Conservation (phyloP, 1,140 invertebrate genomes). For the Drosophila lowei region DNA sequence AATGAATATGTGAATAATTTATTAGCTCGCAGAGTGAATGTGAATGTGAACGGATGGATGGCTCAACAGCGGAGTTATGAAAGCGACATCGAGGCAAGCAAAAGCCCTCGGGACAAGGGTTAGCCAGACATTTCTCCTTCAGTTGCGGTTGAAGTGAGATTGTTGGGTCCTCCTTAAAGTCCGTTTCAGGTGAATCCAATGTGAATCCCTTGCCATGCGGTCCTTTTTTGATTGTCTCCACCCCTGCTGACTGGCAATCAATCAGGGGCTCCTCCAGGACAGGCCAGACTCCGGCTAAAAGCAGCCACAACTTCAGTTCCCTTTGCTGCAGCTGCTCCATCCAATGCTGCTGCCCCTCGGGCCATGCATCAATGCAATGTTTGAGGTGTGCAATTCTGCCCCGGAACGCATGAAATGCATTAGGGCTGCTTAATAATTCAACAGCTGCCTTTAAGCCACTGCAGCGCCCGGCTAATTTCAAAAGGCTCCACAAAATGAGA, state of each 20-base stretch:
- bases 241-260: conserved; percentile 39
- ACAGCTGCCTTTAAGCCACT: conserved; percentile 34
- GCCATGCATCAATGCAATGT: conserved; percentile 43
- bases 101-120: conserved; percentile 7
- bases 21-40: conserved; percentile 36
- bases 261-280: conserved; percentile 28
- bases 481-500: conserved; percentile 21
- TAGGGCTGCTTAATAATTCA: conserved; percentile 71
- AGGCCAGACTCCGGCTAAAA: conserved; percentile 47
- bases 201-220: conserved; percentile 2
- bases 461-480: conserved; percentile 54
- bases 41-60: conserved; percentile 9
- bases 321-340: conserved; percentile 5
- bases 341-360: conserved; percentile 14
- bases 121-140: conserved; percentile 10
- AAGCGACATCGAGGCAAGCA: conserved; percentile 33
- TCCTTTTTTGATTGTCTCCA: conserved; percentile 34
- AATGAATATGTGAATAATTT: conserved; percentile 74
- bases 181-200: neutral
- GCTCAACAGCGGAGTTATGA: conserved; percentile 16
- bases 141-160: neutral
- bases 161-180: no score
- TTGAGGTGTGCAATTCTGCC: conserved; percentile 36
- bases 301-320: conserved; percentile 52
- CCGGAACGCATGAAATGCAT: conserved; percentile 73